Evolutionary conservation across 2,113 vertebrate species (phyloP).

Genomic region (Boulengeromyrus knoepffleri): DNA sequence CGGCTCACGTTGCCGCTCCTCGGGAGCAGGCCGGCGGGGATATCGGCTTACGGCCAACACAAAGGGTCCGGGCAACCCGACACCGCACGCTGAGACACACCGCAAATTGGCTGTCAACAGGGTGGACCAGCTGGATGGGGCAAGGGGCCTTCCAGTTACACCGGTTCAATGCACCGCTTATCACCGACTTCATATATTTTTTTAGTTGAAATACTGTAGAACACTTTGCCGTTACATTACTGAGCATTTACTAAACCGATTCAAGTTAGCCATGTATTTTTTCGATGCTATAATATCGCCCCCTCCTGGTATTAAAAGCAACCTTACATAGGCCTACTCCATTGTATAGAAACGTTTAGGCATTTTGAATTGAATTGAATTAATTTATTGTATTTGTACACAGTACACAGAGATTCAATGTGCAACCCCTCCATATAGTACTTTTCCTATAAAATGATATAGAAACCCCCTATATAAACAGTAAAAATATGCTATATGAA

Average conservation of each 20-base stretch:
- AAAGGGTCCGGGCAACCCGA: conserved; percentile 30
- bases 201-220: not conserved
- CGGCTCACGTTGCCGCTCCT: conserved; percentile 22
- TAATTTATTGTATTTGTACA: not conserved
- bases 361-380: not conserved
- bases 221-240: not conserved
- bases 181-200: not conserved
- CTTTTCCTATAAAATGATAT: not conserved
- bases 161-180: not conserved
- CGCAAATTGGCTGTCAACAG: not conserved
- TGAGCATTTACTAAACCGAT: not conserved
- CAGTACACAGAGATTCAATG: not conserved
- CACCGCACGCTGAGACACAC: not conserved
- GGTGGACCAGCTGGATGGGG: not conserved
- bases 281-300: not conserved
- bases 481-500: not conserved
- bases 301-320: not conserved
- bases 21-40: not conserved
- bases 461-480: not conserved
- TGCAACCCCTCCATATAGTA: not conserved
- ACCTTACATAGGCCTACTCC: not conserved
- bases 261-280: not conserved
- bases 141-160: not conserved
- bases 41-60: conserved; percentile 33
- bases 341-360: not conserved